phyloP scores from a whole-genome alignment of 2,113 vertebrate genomes.

The Alectura lathami region DNA sequence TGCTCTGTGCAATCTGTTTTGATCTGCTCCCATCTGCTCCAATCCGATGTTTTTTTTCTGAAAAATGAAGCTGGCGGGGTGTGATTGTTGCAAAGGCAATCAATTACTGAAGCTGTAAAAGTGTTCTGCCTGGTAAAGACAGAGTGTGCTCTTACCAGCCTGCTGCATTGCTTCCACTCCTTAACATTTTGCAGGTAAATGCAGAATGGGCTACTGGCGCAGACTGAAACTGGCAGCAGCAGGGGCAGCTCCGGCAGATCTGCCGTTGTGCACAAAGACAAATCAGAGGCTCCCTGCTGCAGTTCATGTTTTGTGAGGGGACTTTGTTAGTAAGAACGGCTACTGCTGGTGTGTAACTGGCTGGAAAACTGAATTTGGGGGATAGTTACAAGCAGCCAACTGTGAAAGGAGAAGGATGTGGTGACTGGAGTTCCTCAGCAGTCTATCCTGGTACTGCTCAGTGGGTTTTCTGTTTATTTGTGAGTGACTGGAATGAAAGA shows the following conservation, averaged over 20 bases:
- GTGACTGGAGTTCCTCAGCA: neutral
- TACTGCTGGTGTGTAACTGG: rapidly evolving
- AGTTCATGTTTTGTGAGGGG: neutral
- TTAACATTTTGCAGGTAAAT: neutral
- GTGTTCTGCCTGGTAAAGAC: neutral
- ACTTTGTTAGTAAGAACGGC: neutral
- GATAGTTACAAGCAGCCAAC: neutral
- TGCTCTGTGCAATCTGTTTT: slow-evolving; percentile 58
- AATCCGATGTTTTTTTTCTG: neutral
- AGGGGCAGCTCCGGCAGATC: neutral
- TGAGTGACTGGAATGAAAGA: neutral
- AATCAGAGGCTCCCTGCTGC: neutral
- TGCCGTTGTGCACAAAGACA: neutral
- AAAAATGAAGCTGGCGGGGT: slow-evolving; percentile 26
- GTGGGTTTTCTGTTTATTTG: neutral
- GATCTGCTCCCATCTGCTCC: slow-evolving; percentile 58
- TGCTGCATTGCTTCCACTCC: neutral
- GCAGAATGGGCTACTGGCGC: neutral
- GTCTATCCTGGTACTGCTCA: neutral
- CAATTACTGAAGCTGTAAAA: slow-evolving; percentile 31
- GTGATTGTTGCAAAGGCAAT: slow-evolving; percentile 38
- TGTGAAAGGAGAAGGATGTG: rapidly evolving
- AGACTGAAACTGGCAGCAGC: neutral
- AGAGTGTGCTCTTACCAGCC: neutral
- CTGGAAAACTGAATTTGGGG: neutral